Conservation (phyloP, 2,113 vertebrate genomes). For the Lontra canadensis region DNA sequence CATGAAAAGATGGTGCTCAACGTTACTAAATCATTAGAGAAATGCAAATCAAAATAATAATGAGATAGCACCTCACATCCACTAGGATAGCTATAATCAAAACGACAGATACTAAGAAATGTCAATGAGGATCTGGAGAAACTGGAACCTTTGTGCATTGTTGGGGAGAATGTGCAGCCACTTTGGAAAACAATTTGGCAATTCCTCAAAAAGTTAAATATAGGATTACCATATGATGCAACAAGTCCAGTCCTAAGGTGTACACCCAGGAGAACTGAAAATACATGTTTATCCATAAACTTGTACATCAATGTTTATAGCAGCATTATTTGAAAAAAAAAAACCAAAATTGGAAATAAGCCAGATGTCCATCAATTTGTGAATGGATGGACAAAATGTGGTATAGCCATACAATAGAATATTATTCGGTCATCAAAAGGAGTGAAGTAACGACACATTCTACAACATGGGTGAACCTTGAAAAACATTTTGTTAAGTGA, state of each 20-base stretch:
- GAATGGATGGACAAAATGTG: background rate
- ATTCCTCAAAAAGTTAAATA: background rate
- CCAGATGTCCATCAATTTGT: background rate
- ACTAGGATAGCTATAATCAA: background rate
- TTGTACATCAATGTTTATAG: background rate
- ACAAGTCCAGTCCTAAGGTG: background rate
- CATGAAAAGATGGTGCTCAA: background rate
- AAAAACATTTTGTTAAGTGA: background rate
- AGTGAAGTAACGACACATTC: background rate
- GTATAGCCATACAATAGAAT: background rate
- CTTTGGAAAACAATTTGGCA: background rate
- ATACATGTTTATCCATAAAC: background rate
- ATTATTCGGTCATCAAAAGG: background rate
- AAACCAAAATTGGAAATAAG: background rate
- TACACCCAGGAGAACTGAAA: conserved; percentile 5
- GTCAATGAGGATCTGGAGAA: background rate
- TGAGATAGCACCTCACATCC: background rate
- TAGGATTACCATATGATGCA: background rate
- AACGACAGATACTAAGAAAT: background rate
- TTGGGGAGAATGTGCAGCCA: background rate
- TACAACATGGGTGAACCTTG: background rate
- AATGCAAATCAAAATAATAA: conserved; percentile 17
- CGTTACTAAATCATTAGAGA: background rate
- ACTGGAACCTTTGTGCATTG: background rate
- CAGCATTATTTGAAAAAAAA: conserved; percentile 9